phyloP scores from a whole-genome alignment of 2,888 invertebrate species.

The Neoaliturus tenellus region DNA sequence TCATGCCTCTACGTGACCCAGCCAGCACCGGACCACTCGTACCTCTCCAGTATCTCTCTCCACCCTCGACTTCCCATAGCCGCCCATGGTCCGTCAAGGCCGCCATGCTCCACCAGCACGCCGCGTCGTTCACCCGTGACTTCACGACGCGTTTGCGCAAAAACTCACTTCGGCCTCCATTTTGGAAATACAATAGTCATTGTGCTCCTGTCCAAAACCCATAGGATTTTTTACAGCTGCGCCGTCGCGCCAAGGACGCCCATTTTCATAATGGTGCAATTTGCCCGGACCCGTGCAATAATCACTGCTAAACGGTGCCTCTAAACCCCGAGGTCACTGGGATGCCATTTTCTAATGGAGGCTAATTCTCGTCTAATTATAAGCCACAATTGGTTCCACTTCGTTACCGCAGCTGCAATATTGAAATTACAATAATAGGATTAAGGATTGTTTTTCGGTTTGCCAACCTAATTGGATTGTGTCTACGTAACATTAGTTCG shows the following conservation, averaged over 20 bases:
- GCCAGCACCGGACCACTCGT: too few relatives aligned
- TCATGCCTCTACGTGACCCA: too few relatives aligned
- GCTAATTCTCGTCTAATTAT: neutral
- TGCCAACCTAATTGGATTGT: neutral
- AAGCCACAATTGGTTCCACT: neutral
- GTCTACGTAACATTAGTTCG: too few relatives aligned
- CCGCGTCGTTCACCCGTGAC: constrained; percentile 8
- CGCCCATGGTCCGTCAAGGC: neutral
- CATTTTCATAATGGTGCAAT: constrained; percentile 30
- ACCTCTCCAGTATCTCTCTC: neutral
- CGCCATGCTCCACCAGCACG: constrained; percentile 25
- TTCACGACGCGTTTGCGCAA: neutral
- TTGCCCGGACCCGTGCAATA: neutral
- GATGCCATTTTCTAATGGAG: constrained; percentile 5
- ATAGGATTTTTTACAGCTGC: neutral
- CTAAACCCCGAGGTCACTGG: neutral
- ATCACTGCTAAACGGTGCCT: constrained; percentile 8
- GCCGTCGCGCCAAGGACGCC: neutral
- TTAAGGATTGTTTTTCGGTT: constrained; percentile 12
- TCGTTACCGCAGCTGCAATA: constrained; percentile 8
- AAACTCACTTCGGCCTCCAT: constrained; percentile 28
- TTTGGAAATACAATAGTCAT: constrained; percentile 45
- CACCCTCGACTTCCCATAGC: neutral
- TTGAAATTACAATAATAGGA: neutral
- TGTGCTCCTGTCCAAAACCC: constrained; percentile 32